Percentiles rank a stretch among this genome's conserved stretches.
phyloP scores from a whole-genome alignment of 1,140 invertebrate species.

The Bombus waltoni region DNA sequence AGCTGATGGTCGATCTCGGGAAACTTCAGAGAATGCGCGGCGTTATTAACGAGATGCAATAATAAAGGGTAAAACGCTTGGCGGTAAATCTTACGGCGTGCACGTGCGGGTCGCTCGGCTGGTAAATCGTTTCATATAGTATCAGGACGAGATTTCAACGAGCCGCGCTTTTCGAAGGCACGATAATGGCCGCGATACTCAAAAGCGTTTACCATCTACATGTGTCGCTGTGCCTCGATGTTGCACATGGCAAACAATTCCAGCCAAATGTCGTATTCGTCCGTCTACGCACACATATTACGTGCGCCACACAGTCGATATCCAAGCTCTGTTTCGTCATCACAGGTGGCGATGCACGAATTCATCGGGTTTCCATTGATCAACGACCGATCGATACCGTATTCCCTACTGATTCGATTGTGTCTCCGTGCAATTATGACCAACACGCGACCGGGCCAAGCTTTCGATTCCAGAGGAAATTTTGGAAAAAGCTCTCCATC shows the following conservation, averaged over 20 bases:
- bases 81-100: constrained; percentile 4
- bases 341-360: constrained; percentile 51
- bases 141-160: not conserved
- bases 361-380: constrained; percentile 51
- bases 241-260: constrained; percentile 26
- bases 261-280: constrained; percentile 33
- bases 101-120: not conserved
- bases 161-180: not conserved
- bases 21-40: too few species aligned
- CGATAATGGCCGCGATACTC: constrained; percentile 14
- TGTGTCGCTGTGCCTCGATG: not conserved
- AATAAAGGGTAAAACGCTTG: not conserved
- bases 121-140: constrained; percentile 14
- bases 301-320: not conserved
- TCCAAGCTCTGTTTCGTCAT: constrained; percentile 33
- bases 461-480: constrained; percentile 2
- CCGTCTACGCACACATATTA: constrained; percentile 12
- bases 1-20: too few species aligned
- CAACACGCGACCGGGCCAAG: not conserved
- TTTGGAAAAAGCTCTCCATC: not conserved
- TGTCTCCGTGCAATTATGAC: constrained; percentile 40
- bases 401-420: constrained; percentile 25
- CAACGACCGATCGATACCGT: constrained; percentile 39
- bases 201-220: not conserved
- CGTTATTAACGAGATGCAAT: constrained; percentile 18